phyloP scores from a whole-genome alignment of 2,888 invertebrate genomes.

The Ophioninae sp. region DNA sequence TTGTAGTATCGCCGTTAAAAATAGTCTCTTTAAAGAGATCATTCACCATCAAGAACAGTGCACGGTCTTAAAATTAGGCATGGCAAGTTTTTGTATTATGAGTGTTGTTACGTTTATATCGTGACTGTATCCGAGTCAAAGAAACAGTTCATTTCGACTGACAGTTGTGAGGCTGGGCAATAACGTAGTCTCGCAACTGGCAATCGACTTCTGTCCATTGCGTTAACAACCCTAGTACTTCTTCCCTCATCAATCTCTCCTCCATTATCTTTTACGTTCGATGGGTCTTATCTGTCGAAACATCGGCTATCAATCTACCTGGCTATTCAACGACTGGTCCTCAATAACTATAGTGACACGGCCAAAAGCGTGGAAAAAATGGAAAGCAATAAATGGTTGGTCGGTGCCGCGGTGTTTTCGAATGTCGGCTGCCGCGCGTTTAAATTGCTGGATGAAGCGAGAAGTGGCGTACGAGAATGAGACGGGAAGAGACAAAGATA shows the following conservation, averaged over 20 bases:
- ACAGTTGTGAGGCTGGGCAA: no score
- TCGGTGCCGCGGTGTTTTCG: slow-evolving; percentile 33
- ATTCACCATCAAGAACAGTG: background rate
- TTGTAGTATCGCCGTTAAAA: background rate
- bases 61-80: no score
- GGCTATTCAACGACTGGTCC: no score
- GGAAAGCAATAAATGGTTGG: slow-evolving; percentile 39
- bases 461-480: slow-evolving; percentile 32
- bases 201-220: background rate
- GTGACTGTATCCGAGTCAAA: background rate
- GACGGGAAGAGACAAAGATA: slow-evolving; percentile 39
- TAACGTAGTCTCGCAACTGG: background rate
- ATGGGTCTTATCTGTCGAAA: background rate
- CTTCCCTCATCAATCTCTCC: background rate
- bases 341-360: background rate
- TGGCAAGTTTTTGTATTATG: no score
- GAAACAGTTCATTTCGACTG: background rate
- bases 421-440: slow-evolving; percentile 44
- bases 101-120: no score
- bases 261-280: background rate
- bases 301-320: background rate
- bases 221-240: background rate
- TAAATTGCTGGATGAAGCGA: slow-evolving; percentile 52
- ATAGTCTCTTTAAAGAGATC: background rate
- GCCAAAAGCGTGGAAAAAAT: slow-evolving; percentile 14